Evolutionary conservation across 2,797 vertebrate genomes (phyloP).

Genomic region (Furcifer pardalis): DNA sequence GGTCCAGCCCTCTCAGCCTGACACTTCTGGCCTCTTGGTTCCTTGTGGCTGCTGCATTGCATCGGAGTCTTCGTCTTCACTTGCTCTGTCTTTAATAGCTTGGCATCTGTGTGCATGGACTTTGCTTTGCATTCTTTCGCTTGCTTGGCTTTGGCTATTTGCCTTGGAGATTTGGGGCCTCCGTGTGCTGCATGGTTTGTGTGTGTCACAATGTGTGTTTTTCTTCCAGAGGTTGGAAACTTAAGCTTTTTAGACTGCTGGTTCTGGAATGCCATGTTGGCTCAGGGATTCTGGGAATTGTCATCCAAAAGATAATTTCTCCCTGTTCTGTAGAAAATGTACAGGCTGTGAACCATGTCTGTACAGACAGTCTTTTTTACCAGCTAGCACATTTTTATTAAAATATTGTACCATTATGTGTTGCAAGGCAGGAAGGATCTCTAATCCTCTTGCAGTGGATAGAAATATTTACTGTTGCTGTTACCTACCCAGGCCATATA

Average conservation of each 20-base stretch:
- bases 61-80: not conserved
- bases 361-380: not conserved
- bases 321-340: not conserved
- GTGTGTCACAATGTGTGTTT: not conserved
- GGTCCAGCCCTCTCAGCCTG: not conserved
- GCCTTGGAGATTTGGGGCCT: not conserved
- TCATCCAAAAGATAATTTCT: not conserved
- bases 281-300: too few species aligned
- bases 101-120: not conserved
- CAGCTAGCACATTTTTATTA: not conserved
- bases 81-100: not conserved
- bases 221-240: too few species aligned
- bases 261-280: too few species aligned
- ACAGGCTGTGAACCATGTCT: not conserved
- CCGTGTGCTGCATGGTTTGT: not conserved
- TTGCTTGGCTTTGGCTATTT: not conserved
- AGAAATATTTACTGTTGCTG: not conserved
- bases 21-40: not conserved
- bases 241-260: not conserved
- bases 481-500: not conserved
- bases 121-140: not conserved
- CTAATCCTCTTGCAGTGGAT: not conserved
- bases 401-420: not conserved
- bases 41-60: not conserved
- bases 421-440: too few species aligned